Base-by-base conservation (phyloP, 2,888 invertebrate species). In the Entomobrya multifasciata region DNA sequence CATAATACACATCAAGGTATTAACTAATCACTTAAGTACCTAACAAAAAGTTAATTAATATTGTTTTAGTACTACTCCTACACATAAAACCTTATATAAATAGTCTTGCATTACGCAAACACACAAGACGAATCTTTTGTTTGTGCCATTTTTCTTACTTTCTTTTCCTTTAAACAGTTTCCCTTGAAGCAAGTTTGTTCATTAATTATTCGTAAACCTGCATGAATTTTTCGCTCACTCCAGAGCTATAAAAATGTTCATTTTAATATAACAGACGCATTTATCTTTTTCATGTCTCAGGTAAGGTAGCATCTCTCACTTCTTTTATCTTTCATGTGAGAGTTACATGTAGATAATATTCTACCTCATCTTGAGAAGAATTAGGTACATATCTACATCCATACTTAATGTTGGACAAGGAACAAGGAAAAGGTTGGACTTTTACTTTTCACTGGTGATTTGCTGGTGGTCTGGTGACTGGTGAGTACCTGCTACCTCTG, bases 151-250 rank as follows among this genome's bases (percentile, higher is more conserved):
- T 36, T 44, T 65, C 36, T 27, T 65, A n/a, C 17, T 65, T 41
- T 41, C 47, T 25, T 13, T 22, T 72, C n/a, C 22, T 6, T 1
- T 4, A n/a, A 20, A 20, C 20, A 20, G 20, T 41, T n/a, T 11
- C 10, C 41, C 65, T 65, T 65, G 36, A n/a, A 65, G 41, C 72
- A 72, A n/a, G 20, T 36, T 57, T 27, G 70, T 47, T 85, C 79
- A 78, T 85, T 85, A 79, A 74, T 86, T 72, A 79, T 78, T 86
- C 74, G 44, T n/a, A 79, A 36, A 60, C 27, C 41, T 70, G 4
- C 52, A 60, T 86, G 79, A 72, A 74, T 83, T 76, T 83, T 82
- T 60, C 49, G 74, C 13, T 25, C 30, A 17, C 79, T 47, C 70
- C n/a, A n/a, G n/a, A 60, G 65, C 76, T 11, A 83, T 83, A 81